Evolutionary conservation across 1,140 invertebrate genomes (phyloP).

Genomic region (Cyrtorhinus lividipennis): DNA sequence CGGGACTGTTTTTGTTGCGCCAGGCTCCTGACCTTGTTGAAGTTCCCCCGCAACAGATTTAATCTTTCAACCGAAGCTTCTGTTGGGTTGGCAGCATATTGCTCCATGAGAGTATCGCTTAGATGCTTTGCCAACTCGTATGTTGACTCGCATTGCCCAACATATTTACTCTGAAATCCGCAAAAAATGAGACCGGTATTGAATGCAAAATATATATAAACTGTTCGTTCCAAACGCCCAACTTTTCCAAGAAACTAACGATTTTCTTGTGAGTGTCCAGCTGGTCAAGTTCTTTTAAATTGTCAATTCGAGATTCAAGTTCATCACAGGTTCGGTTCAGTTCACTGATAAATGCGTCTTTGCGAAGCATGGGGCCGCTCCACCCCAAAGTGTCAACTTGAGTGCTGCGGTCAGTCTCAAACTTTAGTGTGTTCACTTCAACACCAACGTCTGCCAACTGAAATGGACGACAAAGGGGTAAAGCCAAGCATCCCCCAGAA

Average conservation of each 20-base stretch:
- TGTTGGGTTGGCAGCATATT: conserved; percentile 50
- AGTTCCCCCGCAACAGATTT: conserved; percentile 43
- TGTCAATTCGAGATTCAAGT: conserved; percentile 37
- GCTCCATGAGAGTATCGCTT: conserved; percentile 51
- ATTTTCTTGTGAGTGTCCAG: conserved; percentile 22
- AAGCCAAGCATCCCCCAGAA: too few relatives aligned
- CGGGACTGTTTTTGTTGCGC: conserved; percentile 59
- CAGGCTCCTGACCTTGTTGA: conserved; percentile 48
- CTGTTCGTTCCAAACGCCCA: neutral
- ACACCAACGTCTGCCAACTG: conserved; percentile 41
- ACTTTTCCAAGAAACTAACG: conserved; percentile 6
- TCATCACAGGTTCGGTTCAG: conserved; percentile 49
- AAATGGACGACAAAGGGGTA: too few relatives aligned
- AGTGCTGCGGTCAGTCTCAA: conserved; percentile 55
- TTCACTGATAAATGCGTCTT: conserved; percentile 62
- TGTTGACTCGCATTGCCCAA: conserved; percentile 52
- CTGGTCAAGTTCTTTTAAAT: conserved; percentile 29
- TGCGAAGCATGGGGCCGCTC: conserved; percentile 47
- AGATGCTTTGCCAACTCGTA: conserved; percentile 66
- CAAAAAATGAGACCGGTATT: neutral
- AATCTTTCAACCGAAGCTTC: conserved; percentile 51
- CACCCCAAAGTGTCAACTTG: conserved; percentile 51
- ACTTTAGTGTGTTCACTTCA: conserved; percentile 57
- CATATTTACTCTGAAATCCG: conserved; percentile 42
- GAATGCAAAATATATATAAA: neutral